Base-by-base conservation (phyloP, 2,797 vertebrate genomes). In the Knipowitschia caucasica region DNA sequence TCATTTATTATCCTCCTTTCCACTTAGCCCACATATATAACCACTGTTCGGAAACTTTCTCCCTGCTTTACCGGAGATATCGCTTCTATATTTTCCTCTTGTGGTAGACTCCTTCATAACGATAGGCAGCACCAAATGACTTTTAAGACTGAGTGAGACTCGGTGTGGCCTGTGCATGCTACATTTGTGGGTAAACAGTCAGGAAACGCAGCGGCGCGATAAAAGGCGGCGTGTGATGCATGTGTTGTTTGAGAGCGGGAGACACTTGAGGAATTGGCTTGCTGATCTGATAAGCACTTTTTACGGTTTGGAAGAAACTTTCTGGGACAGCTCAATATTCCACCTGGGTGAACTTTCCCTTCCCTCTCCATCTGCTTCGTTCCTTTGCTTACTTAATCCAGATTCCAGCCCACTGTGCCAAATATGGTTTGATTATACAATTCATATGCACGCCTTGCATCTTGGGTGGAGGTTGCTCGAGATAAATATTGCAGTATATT, bases 181-280 rank as follows among this genome's bases (percentile, higher is more conserved):
- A 65, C 60, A 58, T 74, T 62, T 75, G 64, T 66, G 56, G 56
- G 58, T 61, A 78, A 83, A 77, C 61, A 66, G 45, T 38, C 51
- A 59, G 68, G 56, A 62, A 72, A 77, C 68, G 64, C 54, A 59
- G 52, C 36, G 63, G 71, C 59, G 49, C 67, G 58, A 70, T 72
- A 56, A 53, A 44, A 59, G 44, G 29, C 46, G 57, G 50, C 54
- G 49, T 4, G 6, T 86, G 86, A 87, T 76, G 73, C 73, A 88
- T 86, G 77, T 50, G 56, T 68, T 42, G 73, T 73, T 66, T 69
- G 62, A 67, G 70, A 53, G 33, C 58, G 65, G 70, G 67, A 84
- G 78, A 81, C 84, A 82, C 75, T 79, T 78, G 80, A 90, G 57
- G 71, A 86, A 84, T 82, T 78, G 84, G 75, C 73, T 67, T 81